Evolutionary conservation across 2,113 vertebrate species (phyloP), one percentile per base, ranked within the genome.

Genomic region (Hyperopisus bebe): DNA sequence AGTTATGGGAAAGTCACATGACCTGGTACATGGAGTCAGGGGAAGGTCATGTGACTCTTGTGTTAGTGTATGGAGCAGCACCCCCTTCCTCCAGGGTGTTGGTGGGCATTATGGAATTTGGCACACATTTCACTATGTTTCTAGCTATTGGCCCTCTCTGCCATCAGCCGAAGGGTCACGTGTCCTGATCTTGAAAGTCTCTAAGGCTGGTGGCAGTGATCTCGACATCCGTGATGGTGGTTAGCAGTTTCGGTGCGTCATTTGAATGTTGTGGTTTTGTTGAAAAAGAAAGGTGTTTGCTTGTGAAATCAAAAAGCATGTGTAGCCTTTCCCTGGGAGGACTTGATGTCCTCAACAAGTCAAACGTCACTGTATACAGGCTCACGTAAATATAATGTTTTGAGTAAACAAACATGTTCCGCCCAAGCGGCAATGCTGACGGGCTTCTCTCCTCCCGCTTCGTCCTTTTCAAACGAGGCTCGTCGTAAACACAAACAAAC

Each of bases 401-500:
- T 55, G 39, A 42, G 35, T 58, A 91, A 66, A 90, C 48, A 48
- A 35, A 88, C 84, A 87, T 88, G 53, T 87, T 87, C 84, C 3
- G 27, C 21, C 19, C 51, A 31, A 13, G 74, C 31, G 51, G 3
- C 55, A 21, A 48, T 58, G 85, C 85, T 70, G 53, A 47, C n/a
- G 87, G 90, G 46, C 31, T 83, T 84, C n/a, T 53, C 24, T 89
- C 66, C 90, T 83, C 85, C 87, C 89, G 27, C 89, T 35, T 31
- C 3, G 31, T 53, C 27, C 85, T 51, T 80, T 74, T 47, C 10
- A 85, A 47, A 87, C 53, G 90, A 91, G 87, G 90, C 89, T 90
- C 46, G 89, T 48, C 1, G 27, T 89, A 91, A 91, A 90, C 87
- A 66, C 90, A 92, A 92, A 90, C 91, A 92, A 93, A 92, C 90